A percentile compares a stretch with the other conserved stretches of the same genome.
Conservation (phyloP, 2,888 invertebrate genomes). For the Hydrotaea cyrtoneurina region DNA sequence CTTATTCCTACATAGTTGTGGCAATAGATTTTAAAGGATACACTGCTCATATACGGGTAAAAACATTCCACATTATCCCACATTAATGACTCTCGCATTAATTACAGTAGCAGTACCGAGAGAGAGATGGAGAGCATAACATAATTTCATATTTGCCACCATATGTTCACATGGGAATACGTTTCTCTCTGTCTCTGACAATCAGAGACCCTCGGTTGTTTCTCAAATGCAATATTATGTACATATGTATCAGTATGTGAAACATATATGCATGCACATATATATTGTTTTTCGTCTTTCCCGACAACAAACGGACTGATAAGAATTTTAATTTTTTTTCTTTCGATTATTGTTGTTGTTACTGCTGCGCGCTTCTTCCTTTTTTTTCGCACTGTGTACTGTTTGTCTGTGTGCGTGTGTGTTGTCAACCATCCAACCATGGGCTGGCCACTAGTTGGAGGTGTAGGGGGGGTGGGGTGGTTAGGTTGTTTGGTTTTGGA, state of each 20-base stretch:
- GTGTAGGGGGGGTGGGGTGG: background rate
- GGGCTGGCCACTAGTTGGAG: background rate
- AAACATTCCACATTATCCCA: no score
- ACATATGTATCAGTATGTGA: background rate
- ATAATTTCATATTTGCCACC: background rate
- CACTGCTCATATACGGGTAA: no score
- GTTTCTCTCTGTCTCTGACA: background rate
- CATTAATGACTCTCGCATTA: no score
- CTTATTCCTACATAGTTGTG: no score
- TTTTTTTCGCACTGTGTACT: background rate
- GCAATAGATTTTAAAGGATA: no score
- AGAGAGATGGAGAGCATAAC: background rate
- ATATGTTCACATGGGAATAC: no score
- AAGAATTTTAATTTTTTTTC: conserved; percentile 10
- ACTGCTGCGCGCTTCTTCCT: background rate
- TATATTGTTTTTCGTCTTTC: background rate
- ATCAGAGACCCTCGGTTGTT: background rate
- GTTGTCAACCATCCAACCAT: conserved; percentile 7
- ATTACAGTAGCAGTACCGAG: no score
- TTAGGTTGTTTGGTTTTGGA: conserved; percentile 20
- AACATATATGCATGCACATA: background rate
- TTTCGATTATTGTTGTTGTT: background rate
- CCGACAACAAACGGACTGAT: conserved; percentile 11
- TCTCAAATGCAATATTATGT: background rate
- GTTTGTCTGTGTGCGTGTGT: background rate